Conservation (phyloP, 2,797 vertebrate genomes). For the Alca torda region DNA sequence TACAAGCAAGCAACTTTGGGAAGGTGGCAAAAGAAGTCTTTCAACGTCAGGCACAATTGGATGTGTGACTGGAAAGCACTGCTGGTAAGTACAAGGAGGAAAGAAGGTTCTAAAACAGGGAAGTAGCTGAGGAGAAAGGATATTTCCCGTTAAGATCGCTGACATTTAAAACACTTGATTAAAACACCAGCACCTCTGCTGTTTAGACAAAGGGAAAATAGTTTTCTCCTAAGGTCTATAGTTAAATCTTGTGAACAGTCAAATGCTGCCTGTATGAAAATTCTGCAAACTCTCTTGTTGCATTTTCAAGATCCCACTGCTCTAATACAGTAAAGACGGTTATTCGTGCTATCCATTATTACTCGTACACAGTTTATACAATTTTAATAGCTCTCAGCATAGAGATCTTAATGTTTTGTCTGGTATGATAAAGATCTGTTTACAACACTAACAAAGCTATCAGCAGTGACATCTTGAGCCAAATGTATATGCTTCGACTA, state of each 20-base stretch:
- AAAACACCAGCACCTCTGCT: neutral
- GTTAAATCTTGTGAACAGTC: neutral
- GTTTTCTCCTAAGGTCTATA: neutral
- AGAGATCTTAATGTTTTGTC: neutral
- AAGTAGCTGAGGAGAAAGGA: neutral
- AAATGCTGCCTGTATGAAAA: neutral
- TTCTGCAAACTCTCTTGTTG: neutral
- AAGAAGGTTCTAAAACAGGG: neutral
- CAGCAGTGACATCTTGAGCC: neutral
- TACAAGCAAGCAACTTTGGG: neutral
- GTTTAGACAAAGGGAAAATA: neutral
- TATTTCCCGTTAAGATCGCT: neutral
- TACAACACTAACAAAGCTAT: neutral
- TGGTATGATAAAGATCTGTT: neutral
- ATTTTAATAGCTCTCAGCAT: neutral
- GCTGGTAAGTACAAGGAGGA: neutral
- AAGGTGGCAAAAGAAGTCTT: neutral
- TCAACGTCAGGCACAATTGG: rapidly evolving
- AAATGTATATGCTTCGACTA: neutral
- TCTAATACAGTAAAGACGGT: neutral
- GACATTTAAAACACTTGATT: neutral
- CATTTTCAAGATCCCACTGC: neutral
- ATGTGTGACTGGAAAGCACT: neutral
- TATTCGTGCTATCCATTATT: neutral
- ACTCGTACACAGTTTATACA: neutral